A percentile compares a stretch with the other conserved stretches of the same genome.
These are phyloP conservation scores for Alexandromys fortis DNA, from an alignment of 2,113 vertebrate genomes.

Conservation along the genomic window DNA sequence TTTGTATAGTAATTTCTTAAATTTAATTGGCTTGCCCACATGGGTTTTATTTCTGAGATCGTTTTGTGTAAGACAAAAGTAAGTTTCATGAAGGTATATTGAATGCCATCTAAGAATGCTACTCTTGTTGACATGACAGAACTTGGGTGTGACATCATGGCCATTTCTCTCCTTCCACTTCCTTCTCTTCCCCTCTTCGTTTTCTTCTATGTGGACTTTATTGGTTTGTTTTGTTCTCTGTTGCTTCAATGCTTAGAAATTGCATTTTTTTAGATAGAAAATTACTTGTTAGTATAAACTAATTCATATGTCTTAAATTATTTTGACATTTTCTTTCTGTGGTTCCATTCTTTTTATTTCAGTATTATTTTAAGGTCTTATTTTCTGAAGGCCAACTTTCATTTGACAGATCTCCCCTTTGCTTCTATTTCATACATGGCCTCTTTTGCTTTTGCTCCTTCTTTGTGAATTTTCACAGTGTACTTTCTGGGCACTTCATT, in stretches of 20 bases:
- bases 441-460: background rate
- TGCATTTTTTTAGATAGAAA: background rate
- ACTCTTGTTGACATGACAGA: background rate
- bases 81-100: background rate
- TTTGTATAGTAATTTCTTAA: background rate
- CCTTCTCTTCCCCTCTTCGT: no score
- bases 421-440: background rate
- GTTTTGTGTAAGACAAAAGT: background rate
- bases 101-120: background rate
- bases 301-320: conserved; percentile 27
- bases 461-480: background rate
- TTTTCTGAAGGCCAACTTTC: conserved; percentile 29
- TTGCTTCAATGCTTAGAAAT: background rate
- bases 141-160: background rate
- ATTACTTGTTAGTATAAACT: background rate
- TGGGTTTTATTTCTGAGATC: conserved; percentile 41
- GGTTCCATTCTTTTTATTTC: background rate
- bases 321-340: background rate
- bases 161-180: background rate
- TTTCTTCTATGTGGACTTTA: background rate
- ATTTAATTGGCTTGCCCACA: background rate
- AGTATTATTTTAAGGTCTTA: background rate
- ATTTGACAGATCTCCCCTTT: background rate
- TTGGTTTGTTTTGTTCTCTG: conserved; percentile 19
- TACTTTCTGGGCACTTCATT: background rate